Base-by-base conservation (phyloP, 2,888 invertebrate genomes). In the Athetis lepigone region DNA sequence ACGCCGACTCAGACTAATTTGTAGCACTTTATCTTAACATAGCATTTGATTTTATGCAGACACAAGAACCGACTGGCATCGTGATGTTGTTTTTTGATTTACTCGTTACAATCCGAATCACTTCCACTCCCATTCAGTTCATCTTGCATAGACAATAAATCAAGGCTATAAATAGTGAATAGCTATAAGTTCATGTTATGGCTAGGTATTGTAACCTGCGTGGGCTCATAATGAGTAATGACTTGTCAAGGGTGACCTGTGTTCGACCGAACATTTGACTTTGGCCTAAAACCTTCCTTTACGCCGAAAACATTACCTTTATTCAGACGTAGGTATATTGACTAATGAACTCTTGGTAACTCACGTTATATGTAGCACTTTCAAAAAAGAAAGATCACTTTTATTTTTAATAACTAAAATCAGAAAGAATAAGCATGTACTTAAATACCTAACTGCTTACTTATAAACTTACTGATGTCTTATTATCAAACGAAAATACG, bases 1-100 rank as follows among this genome's bases (percentile, higher is more conserved):
- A 87, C 88, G 81, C 85, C 73, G 73, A 84, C 79, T 85, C 74
- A 81, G 80, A 86, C 85, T 87, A 88, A 91, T 91, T 89, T 88
- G 84, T 85, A 83, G 62, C 78, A 84, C 81, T 87, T 85, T 82
- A 80, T 86, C 85, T 81, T 82, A 78, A 79, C 76, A 75, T 80
- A 81, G 80, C 79, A 69, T 75, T 69, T 75, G 74, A 69, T 77
- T 77, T 75, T 59, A 66, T 75, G 59, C 68, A 79, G 73, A 60
- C 52, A 70, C 51, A 66, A 68, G 45, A 68, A 61, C 59, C 9
- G 61, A 63, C 46, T 47, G 37, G 25, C 18, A 42, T 50, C 8
- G 39, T 52, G 58, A 37, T 47, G 45, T 62, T 67, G 36, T 68
- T 70, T 62, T 71, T 64, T 65, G 40, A 64, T 65, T 70, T 70